Conservation (phyloP, 2,888 invertebrate genomes). For the Tipula unca region DNA sequence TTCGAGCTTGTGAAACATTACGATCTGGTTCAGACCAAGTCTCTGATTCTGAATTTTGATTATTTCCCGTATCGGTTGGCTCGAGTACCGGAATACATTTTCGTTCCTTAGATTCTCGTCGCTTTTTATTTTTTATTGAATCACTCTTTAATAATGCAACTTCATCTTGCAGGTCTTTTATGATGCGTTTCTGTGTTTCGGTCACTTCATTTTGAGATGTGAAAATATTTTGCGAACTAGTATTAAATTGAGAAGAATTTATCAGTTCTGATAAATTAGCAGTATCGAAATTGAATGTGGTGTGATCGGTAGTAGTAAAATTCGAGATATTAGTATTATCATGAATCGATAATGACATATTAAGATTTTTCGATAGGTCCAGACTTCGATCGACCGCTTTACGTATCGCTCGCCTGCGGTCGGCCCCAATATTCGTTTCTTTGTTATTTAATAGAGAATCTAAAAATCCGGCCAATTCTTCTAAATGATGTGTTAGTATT, state of each 20-base stretch:
- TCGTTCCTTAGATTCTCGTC: constrained; percentile 28
- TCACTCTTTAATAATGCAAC: constrained; percentile 30
- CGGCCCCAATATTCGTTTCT: constrained; percentile 45
- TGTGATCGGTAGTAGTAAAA: not conserved
- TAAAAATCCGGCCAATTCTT: constrained; percentile 53
- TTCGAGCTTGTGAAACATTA: constrained; percentile 69
- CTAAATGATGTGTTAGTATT: constrained; percentile 47
- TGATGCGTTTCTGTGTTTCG: constrained; percentile 34
- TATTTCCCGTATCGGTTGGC: constrained; percentile 24
- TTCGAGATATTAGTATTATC: constrained; percentile 27
- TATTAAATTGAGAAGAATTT: not conserved
- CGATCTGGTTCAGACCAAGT: constrained; percentile 83
- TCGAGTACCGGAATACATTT: not conserved
- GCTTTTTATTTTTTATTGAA: constrained; percentile 29
- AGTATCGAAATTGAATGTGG: not conserved
- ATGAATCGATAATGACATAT: constrained; percentile 40
- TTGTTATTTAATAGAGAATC: constrained; percentile 49
- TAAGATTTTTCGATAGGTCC: constrained; percentile 46
- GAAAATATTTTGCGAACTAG: not conserved
- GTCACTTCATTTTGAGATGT: constrained; percentile 26
- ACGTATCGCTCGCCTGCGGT: constrained; percentile 46
- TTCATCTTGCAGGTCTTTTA: constrained; percentile 33
- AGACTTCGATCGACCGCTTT: constrained; percentile 48
- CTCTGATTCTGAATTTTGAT: constrained; percentile 59
- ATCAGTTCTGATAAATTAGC: not conserved